Conservation (phyloP, 1,140 invertebrate species). For the Leptinotarsa undecemlineata region DNA sequence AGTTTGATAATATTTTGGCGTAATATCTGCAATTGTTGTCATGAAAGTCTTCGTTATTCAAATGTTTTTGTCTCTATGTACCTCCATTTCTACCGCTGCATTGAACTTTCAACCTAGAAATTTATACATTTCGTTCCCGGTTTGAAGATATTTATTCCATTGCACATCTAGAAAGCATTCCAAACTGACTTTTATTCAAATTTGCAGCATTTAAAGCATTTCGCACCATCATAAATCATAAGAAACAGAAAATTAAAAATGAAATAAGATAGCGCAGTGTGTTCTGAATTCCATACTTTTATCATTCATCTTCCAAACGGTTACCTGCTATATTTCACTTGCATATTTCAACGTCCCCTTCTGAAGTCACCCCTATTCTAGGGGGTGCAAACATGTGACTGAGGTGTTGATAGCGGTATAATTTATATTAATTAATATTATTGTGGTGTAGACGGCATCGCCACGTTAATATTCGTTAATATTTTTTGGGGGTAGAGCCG, state of each 20-base stretch:
- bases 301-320: background rate
- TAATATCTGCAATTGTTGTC: no score
- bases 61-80: no score
- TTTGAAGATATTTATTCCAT: background rate
- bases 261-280: background rate
- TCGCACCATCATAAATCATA: constrained; percentile 3
- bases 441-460: background rate
- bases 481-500: background rate
- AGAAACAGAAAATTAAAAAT: constrained; percentile 6
- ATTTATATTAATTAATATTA: background rate
- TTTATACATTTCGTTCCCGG: no score
- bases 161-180: background rate
- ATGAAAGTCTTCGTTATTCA: no score
- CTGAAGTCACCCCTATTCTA: background rate
- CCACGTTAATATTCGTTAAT: background rate
- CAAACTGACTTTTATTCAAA: constrained; percentile 2
- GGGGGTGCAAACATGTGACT: background rate
- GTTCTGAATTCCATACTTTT: constrained; percentile 8
- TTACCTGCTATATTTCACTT: constrained; percentile 3
- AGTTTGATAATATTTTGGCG: no score
- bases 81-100: no score
- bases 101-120: no score
- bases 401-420: background rate
- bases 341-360: background rate
- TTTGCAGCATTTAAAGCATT: constrained; percentile 1